Conservation (phyloP, 2,797 vertebrate species). For the Silurus aristotelis region DNA sequence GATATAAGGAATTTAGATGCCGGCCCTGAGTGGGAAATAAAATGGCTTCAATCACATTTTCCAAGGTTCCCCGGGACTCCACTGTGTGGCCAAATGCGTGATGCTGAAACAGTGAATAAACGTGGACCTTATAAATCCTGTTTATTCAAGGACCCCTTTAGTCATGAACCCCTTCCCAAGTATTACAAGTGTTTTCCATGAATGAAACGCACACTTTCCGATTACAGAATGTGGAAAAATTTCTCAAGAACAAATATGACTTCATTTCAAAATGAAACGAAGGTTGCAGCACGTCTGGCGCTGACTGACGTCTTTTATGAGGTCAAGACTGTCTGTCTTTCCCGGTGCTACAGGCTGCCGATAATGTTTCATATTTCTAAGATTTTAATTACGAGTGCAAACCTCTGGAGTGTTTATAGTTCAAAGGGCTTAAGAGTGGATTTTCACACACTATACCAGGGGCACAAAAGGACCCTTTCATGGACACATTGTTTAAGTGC, state of each 20-base stretch:
- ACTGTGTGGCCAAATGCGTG: not conserved
- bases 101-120: not conserved
- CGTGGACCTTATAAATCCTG: too few relatives aligned
- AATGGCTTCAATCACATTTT: conserved; percentile 13
- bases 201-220: not conserved
- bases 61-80: not conserved
- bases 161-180: too few relatives aligned
- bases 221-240: not conserved
- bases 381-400: not conserved
- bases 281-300: not conserved
- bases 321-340: not conserved
- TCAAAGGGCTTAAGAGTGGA: not conserved
- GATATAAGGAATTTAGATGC: conserved; percentile 8
- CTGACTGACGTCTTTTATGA: not conserved
- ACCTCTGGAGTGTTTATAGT: not conserved
- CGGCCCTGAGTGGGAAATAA: conserved; percentile 29
- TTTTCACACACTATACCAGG: not conserved
- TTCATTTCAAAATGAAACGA: not conserved
- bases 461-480: not conserved
- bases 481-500: not conserved
- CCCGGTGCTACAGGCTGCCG: not conserved
- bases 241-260: not conserved
- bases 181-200: not conserved
- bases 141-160: not conserved
- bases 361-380: not conserved